Conservation (phyloP, 2,888 invertebrate genomes). For the Sepiola atlantica region DNA sequence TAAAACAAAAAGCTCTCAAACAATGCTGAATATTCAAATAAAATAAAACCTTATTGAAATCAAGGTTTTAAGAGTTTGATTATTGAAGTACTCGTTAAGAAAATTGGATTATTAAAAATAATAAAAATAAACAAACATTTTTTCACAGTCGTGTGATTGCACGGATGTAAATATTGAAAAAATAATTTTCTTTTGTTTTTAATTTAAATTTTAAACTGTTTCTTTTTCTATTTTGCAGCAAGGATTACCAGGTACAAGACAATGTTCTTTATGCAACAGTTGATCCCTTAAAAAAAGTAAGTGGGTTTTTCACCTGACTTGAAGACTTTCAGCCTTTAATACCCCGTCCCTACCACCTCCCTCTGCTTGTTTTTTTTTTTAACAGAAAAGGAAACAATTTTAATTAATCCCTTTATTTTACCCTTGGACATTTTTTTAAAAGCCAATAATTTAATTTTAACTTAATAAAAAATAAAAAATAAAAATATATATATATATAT, state of each 20-base stretch:
- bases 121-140: not conserved
- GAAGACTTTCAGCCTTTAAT: not conserved
- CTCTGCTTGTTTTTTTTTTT: not conserved
- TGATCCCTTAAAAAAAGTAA: not conserved
- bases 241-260: not conserved
- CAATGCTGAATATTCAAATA: too few species aligned
- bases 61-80: not conserved
- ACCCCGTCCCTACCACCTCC: not conserved
- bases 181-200: not conserved
- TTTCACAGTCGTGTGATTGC: too few species aligned
- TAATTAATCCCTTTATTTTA: too few species aligned
- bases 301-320: constrained; percentile 21
- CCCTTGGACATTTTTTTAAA: too few species aligned
- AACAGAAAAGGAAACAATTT: too few species aligned
- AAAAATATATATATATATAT: too few species aligned
- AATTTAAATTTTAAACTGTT: not conserved
- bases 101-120: not conserved
- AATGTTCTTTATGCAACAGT: constrained; percentile 1
- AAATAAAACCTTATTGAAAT: not conserved
- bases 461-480: too few species aligned
- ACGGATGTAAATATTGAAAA: not conserved
- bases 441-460: too few species aligned
- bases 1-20: too few species aligned
- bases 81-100: not conserved
- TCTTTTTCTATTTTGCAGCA: not conserved